These are phyloP conservation scores for Hirundo rustica DNA, from an alignment of 2,797 vertebrate species.

Conservation along the genomic window DNA sequence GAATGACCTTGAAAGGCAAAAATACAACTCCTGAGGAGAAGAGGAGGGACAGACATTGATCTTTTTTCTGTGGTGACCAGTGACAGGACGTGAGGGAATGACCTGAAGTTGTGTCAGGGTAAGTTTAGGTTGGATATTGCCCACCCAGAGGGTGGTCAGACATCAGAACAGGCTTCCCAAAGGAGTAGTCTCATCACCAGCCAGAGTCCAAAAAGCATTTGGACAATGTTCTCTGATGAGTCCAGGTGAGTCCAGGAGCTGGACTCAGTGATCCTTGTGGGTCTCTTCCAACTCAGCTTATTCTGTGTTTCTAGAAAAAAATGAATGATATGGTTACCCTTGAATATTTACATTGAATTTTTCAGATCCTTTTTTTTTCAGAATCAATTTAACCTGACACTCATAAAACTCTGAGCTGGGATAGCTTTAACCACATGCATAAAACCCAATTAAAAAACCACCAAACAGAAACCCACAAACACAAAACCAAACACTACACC, in stretches of 20 bases:
- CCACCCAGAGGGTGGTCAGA: background rate
- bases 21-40: background rate
- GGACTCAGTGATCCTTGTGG: background rate
- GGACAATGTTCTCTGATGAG: background rate
- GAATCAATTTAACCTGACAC: background rate
- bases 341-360: background rate
- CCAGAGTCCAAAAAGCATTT: background rate
- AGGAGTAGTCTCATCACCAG: background rate
- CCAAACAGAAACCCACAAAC: background rate
- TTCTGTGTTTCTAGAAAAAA: background rate
- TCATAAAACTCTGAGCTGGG: background rate
- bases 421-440: background rate
- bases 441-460: fast-evolving
- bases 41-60: background rate
- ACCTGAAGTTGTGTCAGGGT: background rate
- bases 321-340: background rate
- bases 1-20: background rate
- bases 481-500: background rate
- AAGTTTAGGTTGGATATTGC: background rate
- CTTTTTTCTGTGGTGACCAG: too few species aligned
- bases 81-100: background rate
- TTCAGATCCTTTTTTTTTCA: background rate
- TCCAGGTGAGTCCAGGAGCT: fast-evolving
- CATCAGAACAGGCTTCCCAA: background rate
- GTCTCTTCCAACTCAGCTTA: background rate